Conservation (phyloP, 2,797 vertebrate genomes). For the Emydoidea blandingii region DNA sequence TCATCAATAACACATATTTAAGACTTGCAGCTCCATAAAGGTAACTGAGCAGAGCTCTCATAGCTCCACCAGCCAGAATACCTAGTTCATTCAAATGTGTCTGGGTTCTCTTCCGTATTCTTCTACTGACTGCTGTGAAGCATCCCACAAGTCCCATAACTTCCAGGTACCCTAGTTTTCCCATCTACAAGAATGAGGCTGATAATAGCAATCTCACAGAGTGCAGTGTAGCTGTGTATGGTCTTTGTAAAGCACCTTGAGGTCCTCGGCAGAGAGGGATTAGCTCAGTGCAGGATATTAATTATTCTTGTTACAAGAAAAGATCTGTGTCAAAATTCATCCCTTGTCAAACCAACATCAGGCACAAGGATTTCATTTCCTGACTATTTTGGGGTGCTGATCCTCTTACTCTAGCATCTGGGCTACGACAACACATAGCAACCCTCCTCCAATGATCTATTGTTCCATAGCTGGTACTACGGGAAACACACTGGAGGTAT, state of each 20-base stretch:
- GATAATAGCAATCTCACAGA: not conserved
- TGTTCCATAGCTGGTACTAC: rapidly evolving
- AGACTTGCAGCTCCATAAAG: not conserved
- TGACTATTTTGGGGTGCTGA: rapidly evolving
- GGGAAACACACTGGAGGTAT: not conserved
- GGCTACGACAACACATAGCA: not conserved
- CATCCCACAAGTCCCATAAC: not conserved
- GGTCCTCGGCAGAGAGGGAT: not conserved
- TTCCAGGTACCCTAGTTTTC: not conserved
- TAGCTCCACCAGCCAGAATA: not conserved
- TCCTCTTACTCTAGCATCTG: not conserved
- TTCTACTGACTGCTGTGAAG: not conserved
- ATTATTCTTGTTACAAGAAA: not conserved
- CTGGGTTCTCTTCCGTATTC: not conserved
- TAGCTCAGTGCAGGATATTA: rapidly evolving
- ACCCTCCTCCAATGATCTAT: not conserved
- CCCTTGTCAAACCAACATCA: not conserved
- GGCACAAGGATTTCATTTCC: not conserved
- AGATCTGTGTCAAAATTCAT: not conserved
- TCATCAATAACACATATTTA: not conserved
- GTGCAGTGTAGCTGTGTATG: rapidly evolving
- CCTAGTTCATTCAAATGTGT: rapidly evolving
- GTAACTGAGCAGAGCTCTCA: not conserved
- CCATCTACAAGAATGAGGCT: rapidly evolving
- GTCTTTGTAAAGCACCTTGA: not conserved